A percentile compares a stretch with the other conserved stretches of the same genome.
phyloP scores from a whole-genome alignment of 2,113 vertebrate genomes.

The Gnathochromis pfefferi region DNA sequence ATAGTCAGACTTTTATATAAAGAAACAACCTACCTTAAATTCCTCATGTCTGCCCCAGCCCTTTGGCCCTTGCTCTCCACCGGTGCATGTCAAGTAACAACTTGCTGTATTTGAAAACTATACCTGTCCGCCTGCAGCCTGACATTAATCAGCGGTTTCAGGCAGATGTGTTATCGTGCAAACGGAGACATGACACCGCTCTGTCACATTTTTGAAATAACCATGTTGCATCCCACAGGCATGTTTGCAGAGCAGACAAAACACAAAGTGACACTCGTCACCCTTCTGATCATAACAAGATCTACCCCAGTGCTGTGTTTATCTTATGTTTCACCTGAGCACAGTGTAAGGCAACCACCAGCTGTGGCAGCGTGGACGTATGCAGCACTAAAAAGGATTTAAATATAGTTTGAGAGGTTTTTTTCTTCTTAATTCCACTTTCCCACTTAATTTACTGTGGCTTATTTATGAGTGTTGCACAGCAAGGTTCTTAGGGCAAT shows the following conservation, averaged over 20 bases:
- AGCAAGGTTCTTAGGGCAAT: background rate
- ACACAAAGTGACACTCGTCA: conserved; percentile 26
- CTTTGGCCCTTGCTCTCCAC: background rate
- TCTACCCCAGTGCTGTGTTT: conserved; percentile 5
- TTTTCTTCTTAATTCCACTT: background rate
- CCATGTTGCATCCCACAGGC: conserved; percentile 3
- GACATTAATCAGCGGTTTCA: background rate
- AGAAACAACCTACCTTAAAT: background rate
- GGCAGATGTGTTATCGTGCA: conserved; percentile 9
- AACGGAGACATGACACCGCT: background rate
- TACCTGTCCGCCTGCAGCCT: background rate
- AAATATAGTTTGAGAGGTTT: background rate
- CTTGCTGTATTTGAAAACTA: background rate
- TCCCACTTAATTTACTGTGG: background rate
- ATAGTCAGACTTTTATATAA: background rate
- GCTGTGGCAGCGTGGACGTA: background rate
- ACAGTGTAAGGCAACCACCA: background rate
- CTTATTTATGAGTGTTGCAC: background rate
- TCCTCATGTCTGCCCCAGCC: background rate
- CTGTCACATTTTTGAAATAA: conserved; percentile 7
- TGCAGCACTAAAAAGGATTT: conserved; percentile 5
- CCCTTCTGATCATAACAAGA: conserved; percentile 4
- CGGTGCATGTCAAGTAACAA: background rate
- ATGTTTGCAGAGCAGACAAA: background rate
- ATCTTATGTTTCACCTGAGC: conserved; percentile 1